Conservation (phyloP, 2,797 vertebrate species). For the Hozukius guyotensis region DNA sequence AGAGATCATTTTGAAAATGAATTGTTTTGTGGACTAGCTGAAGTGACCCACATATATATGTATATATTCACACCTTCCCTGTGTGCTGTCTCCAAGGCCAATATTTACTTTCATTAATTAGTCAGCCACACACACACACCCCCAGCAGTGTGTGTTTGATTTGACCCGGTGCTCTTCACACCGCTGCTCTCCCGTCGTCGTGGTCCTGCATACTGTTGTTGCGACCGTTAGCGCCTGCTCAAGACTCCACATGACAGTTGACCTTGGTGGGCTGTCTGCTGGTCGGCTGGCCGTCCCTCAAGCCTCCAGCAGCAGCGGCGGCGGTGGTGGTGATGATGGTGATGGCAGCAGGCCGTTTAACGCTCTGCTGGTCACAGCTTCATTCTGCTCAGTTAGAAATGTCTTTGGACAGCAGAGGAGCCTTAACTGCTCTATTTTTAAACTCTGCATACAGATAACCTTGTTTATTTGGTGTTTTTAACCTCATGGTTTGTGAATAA, state of each 20-base stretch:
- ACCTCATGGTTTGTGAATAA: background rate
- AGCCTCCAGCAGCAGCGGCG: conserved; percentile 3
- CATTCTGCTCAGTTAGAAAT: conserved; percentile 4
- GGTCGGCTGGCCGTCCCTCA: background rate
- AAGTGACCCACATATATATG: background rate
- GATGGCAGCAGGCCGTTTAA: conserved; percentile 19
- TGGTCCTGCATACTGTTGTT: background rate
- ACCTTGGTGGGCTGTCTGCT: conserved; percentile 38
- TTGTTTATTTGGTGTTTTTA: background rate
- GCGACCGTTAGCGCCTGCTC: conserved; percentile 4
- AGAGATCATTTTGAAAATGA: too few species aligned
- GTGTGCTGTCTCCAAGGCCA: background rate
- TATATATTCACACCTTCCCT: background rate
- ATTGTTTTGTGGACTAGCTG: too few species aligned
- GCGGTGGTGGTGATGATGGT: background rate
- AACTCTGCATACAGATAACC: background rate
- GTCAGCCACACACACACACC: background rate
- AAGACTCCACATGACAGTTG: conserved; percentile 19
- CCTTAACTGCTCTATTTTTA: background rate
- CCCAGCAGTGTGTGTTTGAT: background rate
- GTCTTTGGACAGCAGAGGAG: background rate
- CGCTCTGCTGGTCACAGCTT: conserved; percentile 29
- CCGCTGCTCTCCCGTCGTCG: background rate
- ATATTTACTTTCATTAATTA: conserved; percentile 5
- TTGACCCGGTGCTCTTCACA: background rate